phyloP scores from a whole-genome alignment of 2,113 vertebrate genomes.

The Anthoscopus minutus region DNA sequence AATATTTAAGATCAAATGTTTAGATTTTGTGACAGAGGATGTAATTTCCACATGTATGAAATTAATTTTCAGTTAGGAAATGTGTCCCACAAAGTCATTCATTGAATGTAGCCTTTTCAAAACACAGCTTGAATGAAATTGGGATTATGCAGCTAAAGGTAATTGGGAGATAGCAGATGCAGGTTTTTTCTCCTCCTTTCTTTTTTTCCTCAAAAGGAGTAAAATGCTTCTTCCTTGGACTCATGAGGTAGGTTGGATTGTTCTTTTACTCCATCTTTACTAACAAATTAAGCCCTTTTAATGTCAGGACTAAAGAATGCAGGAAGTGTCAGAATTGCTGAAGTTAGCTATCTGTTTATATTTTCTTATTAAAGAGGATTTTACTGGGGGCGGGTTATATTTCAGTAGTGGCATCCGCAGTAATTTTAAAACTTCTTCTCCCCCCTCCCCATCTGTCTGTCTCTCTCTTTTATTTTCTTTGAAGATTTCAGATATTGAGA shows the following conservation, averaged over 20 bases:
- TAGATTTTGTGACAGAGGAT: background rate
- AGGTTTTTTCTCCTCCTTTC: background rate
- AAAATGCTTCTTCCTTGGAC: background rate
- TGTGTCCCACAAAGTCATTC: background rate
- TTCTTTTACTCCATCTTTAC: background rate
- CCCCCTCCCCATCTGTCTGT: conserved; percentile 44
- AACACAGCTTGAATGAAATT: background rate
- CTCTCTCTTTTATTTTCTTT: conserved; percentile 53
- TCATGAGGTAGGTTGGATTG: background rate
- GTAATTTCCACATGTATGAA: background rate
- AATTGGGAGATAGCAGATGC: background rate
- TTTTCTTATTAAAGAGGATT: background rate
- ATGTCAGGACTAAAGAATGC: background rate
- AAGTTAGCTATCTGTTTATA: background rate
- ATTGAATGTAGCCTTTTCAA: background rate
- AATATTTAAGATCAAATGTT: background rate
- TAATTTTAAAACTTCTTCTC: conserved; percentile 55
- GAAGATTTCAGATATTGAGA: conserved; percentile 95
- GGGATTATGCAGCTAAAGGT: background rate
- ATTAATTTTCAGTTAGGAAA: background rate
- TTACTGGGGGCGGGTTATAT: conserved; percentile 13
- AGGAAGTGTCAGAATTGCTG: conserved; percentile 2
- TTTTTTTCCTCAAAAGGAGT: conserved; percentile 1
- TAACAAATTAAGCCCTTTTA: background rate
- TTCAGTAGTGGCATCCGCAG: conserved; percentile 25